These are phyloP conservation scores for Erebia aethiops DNA, from an alignment of 2,888 invertebrate genomes.

Conservation along the genomic window DNA sequence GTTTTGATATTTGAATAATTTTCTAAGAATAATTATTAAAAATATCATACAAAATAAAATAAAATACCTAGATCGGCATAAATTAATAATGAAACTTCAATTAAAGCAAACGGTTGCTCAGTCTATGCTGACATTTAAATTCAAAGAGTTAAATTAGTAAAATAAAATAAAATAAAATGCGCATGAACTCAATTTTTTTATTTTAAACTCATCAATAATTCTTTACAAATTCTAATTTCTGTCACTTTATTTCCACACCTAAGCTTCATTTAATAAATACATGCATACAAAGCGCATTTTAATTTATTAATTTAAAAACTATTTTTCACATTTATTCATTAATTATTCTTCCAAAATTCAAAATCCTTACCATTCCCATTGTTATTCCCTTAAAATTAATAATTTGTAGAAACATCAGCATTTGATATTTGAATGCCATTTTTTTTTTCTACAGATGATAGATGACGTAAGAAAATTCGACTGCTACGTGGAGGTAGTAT, in stretches of 20 bases:
- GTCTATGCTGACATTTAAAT: background rate
- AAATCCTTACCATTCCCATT: too few relatives aligned
- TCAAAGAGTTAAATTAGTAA: background rate
- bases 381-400: background rate
- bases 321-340: too few relatives aligned
- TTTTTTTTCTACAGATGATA: slow-evolving; percentile 21
- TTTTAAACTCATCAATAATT: background rate
- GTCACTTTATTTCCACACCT: background rate
- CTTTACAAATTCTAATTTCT: background rate
- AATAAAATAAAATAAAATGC: background rate
- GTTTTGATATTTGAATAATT: too few relatives aligned
- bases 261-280: too few relatives aligned
- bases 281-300: too few relatives aligned
- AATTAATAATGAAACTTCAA: too few relatives aligned
- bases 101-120: too few relatives aligned
- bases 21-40: too few relatives aligned
- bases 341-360: too few relatives aligned
- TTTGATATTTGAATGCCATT: slow-evolving; percentile 17
- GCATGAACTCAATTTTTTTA: background rate
- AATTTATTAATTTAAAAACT: too few relatives aligned
- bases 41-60: too few relatives aligned
- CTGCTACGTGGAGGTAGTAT: slow-evolving; percentile 20
- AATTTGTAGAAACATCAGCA: slow-evolving; percentile 1
- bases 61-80: too few relatives aligned
- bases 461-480: slow-evolving; percentile 23